phyloP scores from a whole-genome alignment of 2,113 vertebrate species.

The Typhlomys cinereus region DNA sequence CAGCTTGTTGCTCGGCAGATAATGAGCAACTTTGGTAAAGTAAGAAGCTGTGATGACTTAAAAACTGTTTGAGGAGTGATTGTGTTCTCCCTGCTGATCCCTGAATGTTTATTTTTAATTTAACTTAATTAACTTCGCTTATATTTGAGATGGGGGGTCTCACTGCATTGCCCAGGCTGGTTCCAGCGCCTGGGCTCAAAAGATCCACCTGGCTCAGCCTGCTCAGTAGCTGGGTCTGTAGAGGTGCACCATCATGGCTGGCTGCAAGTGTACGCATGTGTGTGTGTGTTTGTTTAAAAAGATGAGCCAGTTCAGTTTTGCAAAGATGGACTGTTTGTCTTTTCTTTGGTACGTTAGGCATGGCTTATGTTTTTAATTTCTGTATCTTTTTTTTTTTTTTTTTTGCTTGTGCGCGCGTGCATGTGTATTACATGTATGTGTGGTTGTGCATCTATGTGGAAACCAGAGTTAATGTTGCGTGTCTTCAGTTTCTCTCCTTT shows the following conservation, averaged over 20 bases:
- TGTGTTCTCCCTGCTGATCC: not conserved
- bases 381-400: not conserved
- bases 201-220: not conserved
- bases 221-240: no score
- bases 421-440: not conserved
- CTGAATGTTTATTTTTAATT: not conserved
- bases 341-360: not conserved
- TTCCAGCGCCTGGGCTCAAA: not conserved
- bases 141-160: no score
- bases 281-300: no score
- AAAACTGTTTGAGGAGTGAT: conserved; percentile 7
- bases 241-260: no score
- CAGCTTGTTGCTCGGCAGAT: not conserved
- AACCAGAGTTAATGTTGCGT: no score
- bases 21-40: not conserved
- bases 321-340: not conserved
- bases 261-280: no score
- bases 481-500: no score
- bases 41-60: not conserved
- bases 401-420: not conserved
- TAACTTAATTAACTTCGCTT: not conserved
- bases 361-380: conserved; percentile 6
- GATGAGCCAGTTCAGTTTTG: not conserved
- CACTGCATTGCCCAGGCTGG: not conserved
- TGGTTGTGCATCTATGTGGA: no score